A percentile compares a stretch with the other conserved stretches of the same genome.
Conservation (phyloP, 2,113 vertebrate species). For the Melospiza georgiana region DNA sequence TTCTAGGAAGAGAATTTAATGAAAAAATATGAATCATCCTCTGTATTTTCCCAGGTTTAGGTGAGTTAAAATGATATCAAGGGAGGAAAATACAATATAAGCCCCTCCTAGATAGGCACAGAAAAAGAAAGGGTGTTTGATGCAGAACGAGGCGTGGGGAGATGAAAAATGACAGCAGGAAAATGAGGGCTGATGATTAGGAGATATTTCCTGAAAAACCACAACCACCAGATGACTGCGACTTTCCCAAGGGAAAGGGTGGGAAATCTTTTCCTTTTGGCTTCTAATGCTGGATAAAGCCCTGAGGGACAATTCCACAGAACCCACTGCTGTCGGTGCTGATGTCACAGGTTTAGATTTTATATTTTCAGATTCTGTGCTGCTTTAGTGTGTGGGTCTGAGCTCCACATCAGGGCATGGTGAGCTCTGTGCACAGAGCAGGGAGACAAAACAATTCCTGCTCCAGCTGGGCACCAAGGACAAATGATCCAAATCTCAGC, state of each 20-base stretch:
- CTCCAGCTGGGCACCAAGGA: too few relatives aligned
- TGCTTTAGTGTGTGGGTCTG: background rate
- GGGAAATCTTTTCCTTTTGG: constrained; percentile 39
- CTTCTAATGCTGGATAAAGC: background rate
- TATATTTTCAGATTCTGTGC: background rate
- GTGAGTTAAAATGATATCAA: background rate
- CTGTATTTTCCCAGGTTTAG: background rate
- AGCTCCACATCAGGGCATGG: too few relatives aligned
- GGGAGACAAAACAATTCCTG: too few relatives aligned
- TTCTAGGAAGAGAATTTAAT: background rate
- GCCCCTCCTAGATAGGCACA: background rate
- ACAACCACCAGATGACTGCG: background rate
- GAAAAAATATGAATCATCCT: background rate
- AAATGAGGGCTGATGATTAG: constrained; percentile 17
- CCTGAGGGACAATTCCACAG: background rate
- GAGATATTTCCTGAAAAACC: constrained; percentile 25
- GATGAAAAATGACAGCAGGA: constrained; percentile 45
- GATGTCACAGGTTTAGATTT: background rate
- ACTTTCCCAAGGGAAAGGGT: constrained; percentile 58
- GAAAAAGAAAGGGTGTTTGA: background rate
- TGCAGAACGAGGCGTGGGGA: background rate
- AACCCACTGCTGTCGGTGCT: background rate
- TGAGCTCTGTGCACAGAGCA: too few relatives aligned
- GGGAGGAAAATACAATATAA: background rate
- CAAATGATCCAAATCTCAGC: too few relatives aligned